Evolutionary conservation across 2,888 invertebrate species (phyloP).

Genomic region (Palloptera scutellata): DNA sequence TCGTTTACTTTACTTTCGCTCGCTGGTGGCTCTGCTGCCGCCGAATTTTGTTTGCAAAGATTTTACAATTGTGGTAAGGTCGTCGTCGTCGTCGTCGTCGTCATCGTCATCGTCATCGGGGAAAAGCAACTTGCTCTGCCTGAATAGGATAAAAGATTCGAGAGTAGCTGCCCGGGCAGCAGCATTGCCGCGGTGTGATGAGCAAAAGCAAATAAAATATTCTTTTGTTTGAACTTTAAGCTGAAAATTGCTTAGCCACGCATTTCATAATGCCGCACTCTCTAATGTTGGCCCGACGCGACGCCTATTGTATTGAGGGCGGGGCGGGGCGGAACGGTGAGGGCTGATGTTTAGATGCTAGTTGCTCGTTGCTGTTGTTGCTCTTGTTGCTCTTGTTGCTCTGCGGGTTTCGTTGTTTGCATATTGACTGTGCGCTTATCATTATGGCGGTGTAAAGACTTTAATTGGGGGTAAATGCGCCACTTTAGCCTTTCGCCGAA

Average conservation of each 20-base stretch:
- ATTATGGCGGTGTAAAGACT: slow-evolving; percentile 48
- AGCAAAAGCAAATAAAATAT: slow-evolving; percentile 34
- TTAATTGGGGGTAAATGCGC: slow-evolving; percentile 43
- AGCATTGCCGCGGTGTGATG: not conserved
- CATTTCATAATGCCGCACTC: slow-evolving; percentile 12
- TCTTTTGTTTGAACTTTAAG: slow-evolving; percentile 56
- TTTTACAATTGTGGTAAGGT: slow-evolving; percentile 30
- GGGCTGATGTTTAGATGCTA: not conserved
- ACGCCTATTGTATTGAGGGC: slow-evolving; percentile 36
- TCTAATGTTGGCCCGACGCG: not conserved
- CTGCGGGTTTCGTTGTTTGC: slow-evolving; percentile 36
- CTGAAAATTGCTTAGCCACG: slow-evolving; percentile 40
- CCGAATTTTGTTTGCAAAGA: slow-evolving; percentile 8
- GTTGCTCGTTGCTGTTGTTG: slow-evolving; percentile 5
- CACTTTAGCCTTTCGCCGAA: slow-evolving; percentile 16
- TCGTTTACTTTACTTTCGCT: slow-evolving; percentile 39
- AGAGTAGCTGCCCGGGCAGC: not conserved
- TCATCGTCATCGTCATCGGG: slow-evolving; percentile 3
- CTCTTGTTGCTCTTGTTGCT: slow-evolving; percentile 43
- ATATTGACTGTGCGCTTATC: slow-evolving; percentile 55
- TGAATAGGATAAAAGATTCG: too few relatives aligned
- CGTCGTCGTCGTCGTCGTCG: slow-evolving; percentile 8
- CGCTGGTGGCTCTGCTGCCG: too few relatives aligned
- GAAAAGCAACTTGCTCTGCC: too few relatives aligned
- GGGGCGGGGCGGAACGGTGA: too few relatives aligned